These are phyloP conservation scores for Melipona quadrifasciata DNA, from an alignment of 1,140 invertebrate genomes.

Conservation along the genomic window DNA sequence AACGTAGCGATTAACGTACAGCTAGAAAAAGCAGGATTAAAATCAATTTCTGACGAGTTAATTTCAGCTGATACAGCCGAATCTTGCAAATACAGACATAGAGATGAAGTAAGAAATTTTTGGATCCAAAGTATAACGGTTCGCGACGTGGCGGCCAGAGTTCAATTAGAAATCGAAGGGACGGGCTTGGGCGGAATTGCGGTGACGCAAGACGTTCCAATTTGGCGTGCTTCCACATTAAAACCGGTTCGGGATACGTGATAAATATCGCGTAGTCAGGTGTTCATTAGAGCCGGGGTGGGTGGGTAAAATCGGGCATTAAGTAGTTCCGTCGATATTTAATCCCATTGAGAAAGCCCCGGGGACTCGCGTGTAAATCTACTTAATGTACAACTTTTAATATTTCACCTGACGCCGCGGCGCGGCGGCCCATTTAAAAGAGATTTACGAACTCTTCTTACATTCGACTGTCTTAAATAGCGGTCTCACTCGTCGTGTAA, in stretches of 20 bases:
- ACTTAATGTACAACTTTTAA: slow-evolving; percentile 38
- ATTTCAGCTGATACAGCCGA: too few relatives aligned
- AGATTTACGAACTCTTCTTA: slow-evolving; percentile 39
- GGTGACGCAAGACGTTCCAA: slow-evolving; percentile 10
- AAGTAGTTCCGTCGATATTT: slow-evolving; percentile 25
- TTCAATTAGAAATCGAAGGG: neutral
- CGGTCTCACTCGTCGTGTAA: slow-evolving; percentile 43
- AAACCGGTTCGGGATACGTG: neutral
- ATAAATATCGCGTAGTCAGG: slow-evolving; percentile 25
- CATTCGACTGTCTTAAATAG: slow-evolving; percentile 54
- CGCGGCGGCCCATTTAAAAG: slow-evolving; percentile 26
- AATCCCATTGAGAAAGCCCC: slow-evolving; percentile 8
- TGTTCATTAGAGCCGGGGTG: slow-evolving; percentile 16
- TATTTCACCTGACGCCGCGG: slow-evolving; percentile 8
- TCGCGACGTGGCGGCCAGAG: too few relatives aligned
- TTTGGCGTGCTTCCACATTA: slow-evolving; percentile 36
- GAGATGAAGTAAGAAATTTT: neutral
- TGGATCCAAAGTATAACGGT: neutral
- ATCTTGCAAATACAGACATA: neutral
- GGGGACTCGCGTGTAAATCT: neutral
- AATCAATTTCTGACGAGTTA: too few relatives aligned
- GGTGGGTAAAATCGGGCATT: neutral
- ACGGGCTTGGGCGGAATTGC: neutral
- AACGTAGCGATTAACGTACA: too few relatives aligned
- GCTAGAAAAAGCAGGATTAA: too few relatives aligned